Conservation (phyloP, 2,888 invertebrate genomes). For the Drosophila lacicola region DNA sequence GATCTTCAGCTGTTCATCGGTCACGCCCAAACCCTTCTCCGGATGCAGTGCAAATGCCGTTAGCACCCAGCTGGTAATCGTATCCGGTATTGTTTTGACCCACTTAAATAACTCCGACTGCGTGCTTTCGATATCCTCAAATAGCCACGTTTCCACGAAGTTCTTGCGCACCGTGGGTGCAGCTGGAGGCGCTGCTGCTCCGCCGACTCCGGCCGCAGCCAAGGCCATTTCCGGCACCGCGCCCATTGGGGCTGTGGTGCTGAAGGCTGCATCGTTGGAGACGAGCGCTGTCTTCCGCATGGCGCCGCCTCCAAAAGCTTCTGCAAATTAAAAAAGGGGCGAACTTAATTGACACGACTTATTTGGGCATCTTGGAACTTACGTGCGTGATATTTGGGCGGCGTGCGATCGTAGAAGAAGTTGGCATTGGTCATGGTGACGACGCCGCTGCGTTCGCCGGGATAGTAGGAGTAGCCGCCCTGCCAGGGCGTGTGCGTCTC, state of each 20-base stretch:
- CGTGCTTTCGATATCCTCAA: constrained; percentile 85
- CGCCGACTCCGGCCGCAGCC: background rate
- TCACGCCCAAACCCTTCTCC: constrained; percentile 90
- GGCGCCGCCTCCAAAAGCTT: constrained; percentile 24
- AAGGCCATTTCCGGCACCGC: constrained; percentile 3
- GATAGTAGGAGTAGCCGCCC: constrained; percentile 80
- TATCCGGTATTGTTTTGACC: constrained; percentile 89
- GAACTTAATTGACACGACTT: no score
- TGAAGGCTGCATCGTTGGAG: background rate
- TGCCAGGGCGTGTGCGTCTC: constrained; percentile 86
- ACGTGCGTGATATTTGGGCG: constrained; percentile 49
- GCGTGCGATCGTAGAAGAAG: constrained; percentile 79
- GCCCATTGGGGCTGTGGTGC: background rate
- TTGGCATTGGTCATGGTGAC: constrained; percentile 84
- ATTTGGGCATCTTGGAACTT: constrained; percentile 24
- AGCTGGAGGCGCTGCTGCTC: background rate
- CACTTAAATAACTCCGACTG: constrained; percentile 70
- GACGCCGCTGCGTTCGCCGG: constrained; percentile 80
- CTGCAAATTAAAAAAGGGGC: constrained; percentile 25
- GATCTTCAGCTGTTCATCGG: constrained; percentile 88
- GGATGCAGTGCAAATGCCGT: constrained; percentile 92
- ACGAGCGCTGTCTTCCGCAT: constrained; percentile 51
- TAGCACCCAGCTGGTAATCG: constrained; percentile 93
- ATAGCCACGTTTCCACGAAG: constrained; percentile 91
- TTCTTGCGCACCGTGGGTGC: constrained; percentile 85